Base-by-base conservation (phyloP, 1,140 invertebrate genomes). In the Calliopsis andreniformis region DNA sequence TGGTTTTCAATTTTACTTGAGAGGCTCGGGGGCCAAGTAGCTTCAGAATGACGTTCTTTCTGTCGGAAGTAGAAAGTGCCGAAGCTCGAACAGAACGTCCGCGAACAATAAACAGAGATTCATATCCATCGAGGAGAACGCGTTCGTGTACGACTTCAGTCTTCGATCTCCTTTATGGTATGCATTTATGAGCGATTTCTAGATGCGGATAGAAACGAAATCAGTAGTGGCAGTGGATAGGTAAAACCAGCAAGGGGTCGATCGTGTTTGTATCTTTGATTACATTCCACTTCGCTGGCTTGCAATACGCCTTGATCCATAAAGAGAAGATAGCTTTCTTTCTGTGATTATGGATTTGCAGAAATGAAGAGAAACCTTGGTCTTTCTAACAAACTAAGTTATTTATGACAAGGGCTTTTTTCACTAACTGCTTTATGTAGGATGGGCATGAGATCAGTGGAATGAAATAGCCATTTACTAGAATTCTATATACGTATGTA, bases 151-250 rank as follows among this genome's bases (percentile, higher is more conserved):
- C 18, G 35, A 20, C 2, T 18, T 3, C n/a, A 42, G 25, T 58
- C 35, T 35, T 47, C 30, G 7, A 2, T 6, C 1, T 45, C 28
- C 4, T 14, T 2, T 28, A 35, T 7, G 10, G 2, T 23, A 47
- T 23, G 20, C 43, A 25, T 56, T 70, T 61, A 35, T 2, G 39
- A 35, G 23, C 42, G 53, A 35, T 70, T 25, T n/a, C 28, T 10
- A 14, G 49, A 32, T 45, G n/a, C 5, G 25, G 30, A 45, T 32
- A 43, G 49, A n/a, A 67, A 67, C 32, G 51, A 63, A 63, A 47
- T 63, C 61, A 32, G 18, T 63, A 25, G 25, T 28, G 45, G 8
- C 2, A n/a, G 16, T 16, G 4, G 61, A 30, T 18, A 5, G 10
- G 18, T 32, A 14, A 18, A 18, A 6, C 18, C 4, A 32, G n/a